Base-by-base conservation (phyloP, 2,113 vertebrate genomes). In the Megaleporinus macrocephalus region DNA sequence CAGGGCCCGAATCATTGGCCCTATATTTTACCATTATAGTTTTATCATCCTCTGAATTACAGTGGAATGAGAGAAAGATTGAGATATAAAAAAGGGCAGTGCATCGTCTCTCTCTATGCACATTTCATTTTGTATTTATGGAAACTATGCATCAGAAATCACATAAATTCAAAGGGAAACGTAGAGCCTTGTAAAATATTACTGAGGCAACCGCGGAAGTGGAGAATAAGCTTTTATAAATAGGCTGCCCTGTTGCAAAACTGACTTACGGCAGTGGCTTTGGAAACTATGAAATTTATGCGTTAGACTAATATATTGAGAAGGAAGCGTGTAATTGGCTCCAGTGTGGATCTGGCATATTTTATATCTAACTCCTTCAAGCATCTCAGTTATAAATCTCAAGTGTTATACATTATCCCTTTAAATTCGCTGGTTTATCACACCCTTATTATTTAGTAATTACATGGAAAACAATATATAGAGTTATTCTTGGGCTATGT, bases 41-140 rank as follows among this genome's bases (percentile, higher is more conserved):
- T 91, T 88, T 84, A 86, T 77, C 81, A 84, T 76, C 86, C 44
- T 44, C 73, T 90, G 82, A 88, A 89, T 89, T 84, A 84, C 44
- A 41, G 76, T 44, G 11, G 77, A 89, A 86, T 76, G 82, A 88
- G 76, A 74, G 53, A 84, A 61, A 72, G 78, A 86, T 83, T 84
- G 51, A 81, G 80, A 53, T 87, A 78, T 87, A 86, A 83, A 89
- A 87, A 73, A 44, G n/a, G 59, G 80, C 15, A 73, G 53, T 76
- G 70, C 18, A 7, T 83, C 73, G 63, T 59, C 77, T 85, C 71
- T 15, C 62, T 83, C 55, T 66, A 57, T 85, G 85, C 73, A 70
- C 68, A 76, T 85, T 86, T 89, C 41, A 84, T 88, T 86, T 81
- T 76, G 69, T 86, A 80, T 76, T 84, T 82, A 85, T 78, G 49